These are phyloP conservation scores for Gymnothorax javanicus DNA, from an alignment of 2,797 vertebrate species.

Conservation along the genomic window DNA sequence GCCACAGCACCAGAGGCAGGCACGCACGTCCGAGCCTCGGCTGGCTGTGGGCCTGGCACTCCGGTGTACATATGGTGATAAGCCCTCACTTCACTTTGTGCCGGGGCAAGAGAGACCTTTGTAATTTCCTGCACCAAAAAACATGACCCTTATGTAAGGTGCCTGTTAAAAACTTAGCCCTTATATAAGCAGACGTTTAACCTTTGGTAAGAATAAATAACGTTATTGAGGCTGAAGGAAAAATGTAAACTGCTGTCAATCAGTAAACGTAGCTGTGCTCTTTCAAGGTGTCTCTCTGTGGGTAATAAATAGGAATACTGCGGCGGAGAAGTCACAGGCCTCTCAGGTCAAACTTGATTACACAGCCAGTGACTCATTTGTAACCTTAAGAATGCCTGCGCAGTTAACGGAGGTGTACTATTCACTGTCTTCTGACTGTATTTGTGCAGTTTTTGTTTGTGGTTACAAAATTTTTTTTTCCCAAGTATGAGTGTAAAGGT, in stretches of 20 bases:
- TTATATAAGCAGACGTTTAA: constrained; percentile 15
- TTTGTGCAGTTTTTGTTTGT: not conserved
- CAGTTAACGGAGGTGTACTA: constrained; percentile 27
- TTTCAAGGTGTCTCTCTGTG: not conserved
- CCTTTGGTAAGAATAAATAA: constrained; percentile 7
- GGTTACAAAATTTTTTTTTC: constrained; percentile 3
- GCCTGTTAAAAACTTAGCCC: constrained; percentile 27
- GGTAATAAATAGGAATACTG: not conserved
- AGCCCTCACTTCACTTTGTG: constrained; percentile 12
- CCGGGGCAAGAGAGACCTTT: constrained; percentile 25
- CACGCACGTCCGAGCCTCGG: not conserved
- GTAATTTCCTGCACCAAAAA: constrained; percentile 21
- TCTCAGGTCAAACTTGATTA: constrained; percentile 1
- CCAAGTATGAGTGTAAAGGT: constrained; percentile 15
- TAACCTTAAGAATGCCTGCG: constrained; percentile 53
- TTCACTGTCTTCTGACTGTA: constrained; percentile 26
- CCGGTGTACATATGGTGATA: constrained; percentile 29
- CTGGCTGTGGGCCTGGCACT: constrained; percentile 6
- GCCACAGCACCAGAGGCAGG: not conserved
- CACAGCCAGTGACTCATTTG: constrained; percentile 51
- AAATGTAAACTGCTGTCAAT: not conserved
- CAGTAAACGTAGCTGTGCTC: not conserved
- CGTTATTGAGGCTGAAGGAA: not conserved
- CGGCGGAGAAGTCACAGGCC: not conserved
- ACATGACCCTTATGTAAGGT: constrained; percentile 23